These are phyloP conservation scores for Thamnophis elegans DNA, from an alignment of 2,797 vertebrate species.

Conservation along the genomic window DNA sequence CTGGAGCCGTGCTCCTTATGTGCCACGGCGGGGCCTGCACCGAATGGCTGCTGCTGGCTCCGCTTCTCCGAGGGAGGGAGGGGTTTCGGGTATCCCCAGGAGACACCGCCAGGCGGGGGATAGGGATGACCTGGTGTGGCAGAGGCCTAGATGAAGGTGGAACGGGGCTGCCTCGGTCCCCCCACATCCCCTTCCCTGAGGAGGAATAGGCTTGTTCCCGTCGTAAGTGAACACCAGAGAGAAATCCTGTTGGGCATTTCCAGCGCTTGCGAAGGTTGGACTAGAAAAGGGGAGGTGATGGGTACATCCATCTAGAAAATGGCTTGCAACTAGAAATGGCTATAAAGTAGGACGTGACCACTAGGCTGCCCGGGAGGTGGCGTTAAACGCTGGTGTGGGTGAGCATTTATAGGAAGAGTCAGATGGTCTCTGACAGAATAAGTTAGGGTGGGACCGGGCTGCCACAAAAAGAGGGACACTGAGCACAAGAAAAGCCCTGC, in stretches of 20 bases:
- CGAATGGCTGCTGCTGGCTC: not conserved
- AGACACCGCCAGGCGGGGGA: not conserved
- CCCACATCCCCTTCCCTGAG: not conserved
- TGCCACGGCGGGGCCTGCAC: not conserved
- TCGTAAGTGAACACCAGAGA: not conserved
- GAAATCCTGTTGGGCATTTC: not conserved
- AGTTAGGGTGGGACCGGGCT: not conserved
- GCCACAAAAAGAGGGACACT: not conserved
- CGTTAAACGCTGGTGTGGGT: not conserved
- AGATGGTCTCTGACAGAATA: not conserved
- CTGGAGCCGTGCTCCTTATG: slow-evolving; percentile 22
- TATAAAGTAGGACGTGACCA: not conserved
- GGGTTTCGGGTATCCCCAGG: not conserved
- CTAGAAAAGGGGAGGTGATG: not conserved
- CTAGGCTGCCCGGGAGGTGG: not conserved
- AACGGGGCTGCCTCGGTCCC: no score
- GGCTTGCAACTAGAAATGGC: not conserved
- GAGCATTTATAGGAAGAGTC: not conserved
- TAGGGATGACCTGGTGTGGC: not conserved
- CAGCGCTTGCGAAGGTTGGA: not conserved
- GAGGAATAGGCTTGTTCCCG: not conserved
- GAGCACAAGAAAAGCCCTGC: not conserved
- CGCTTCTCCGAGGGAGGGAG: not conserved
- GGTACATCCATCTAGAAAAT: not conserved
- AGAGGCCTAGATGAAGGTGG: not conserved